A percentile compares a stretch with the other conserved stretches of the same genome.
phyloP scores from a whole-genome alignment of 2,797 vertebrate species.

The Clamator glandarius region DNA sequence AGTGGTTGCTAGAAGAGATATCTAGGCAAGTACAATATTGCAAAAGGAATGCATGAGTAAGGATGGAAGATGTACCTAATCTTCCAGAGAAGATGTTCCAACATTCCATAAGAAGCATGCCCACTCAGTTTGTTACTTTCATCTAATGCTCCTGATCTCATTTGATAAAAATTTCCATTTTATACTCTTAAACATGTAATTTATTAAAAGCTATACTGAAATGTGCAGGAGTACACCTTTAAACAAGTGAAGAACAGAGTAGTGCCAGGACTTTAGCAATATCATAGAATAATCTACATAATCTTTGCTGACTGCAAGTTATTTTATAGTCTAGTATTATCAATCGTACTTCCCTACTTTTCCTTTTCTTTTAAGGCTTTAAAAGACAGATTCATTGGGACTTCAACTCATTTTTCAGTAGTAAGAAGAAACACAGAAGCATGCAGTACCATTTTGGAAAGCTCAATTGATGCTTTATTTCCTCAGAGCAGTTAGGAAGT shows the following conservation, averaged over 20 bases:
- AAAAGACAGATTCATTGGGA: not conserved
- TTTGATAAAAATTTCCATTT: not conserved
- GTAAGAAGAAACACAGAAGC: conserved; percentile 8
- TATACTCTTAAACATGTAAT: not conserved
- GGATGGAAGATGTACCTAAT: not conserved
- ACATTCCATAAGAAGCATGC: not conserved
- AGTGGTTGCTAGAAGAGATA: not conserved
- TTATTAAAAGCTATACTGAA: not conserved
- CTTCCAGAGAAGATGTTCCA: not conserved
- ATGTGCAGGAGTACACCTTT: not conserved
- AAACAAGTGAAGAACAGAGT: not conserved
- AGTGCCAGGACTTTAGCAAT: not conserved
- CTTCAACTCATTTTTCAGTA: not conserved
- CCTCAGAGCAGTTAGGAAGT: not conserved
- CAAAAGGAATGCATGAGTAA: not conserved
- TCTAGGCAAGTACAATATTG: not conserved
- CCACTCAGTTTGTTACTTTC: not conserved
- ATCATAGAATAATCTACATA: not conserved
- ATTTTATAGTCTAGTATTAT: not conserved
- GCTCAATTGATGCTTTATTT: not conserved
- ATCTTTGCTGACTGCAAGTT: not conserved
- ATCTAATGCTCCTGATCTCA: not conserved
- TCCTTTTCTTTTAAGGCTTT: not conserved
- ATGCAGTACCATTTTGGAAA: not conserved
- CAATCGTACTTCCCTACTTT: not conserved